Evolutionary conservation across 2,888 invertebrate species (phyloP), one percentile per base, ranked within the genome.

Genomic region (Drosophila rellima): DNA sequence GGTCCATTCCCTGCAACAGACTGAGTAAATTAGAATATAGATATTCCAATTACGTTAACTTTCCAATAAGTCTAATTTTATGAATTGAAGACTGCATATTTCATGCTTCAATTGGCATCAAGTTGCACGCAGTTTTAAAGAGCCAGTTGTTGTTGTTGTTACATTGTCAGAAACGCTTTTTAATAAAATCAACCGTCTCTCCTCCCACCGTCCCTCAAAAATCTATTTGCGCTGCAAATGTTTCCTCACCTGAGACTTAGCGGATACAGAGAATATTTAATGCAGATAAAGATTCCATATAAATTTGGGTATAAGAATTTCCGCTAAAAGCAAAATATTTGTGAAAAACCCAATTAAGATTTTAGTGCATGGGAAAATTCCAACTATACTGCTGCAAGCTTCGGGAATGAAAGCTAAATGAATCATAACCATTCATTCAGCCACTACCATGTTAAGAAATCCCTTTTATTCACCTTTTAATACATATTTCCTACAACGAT

Each of bases 221-320:
- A 82, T 79, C 80, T 74, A 70, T 68, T 73, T 70, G 77, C 52
- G 77, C 65, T 79, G 70, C 74, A 78, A 80, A 75, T 66, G 69
- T 65, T 72, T 75, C 71, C 69, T 50, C 64, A 44, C 50, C 57
- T 61, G 59, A 50, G 62, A 71, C 20, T 66, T 52, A 42, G 45
- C 45, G 44, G 23, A 44, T 37, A 45, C 44, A 15, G 20, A 29
- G 13, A 39, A n/a, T 37, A 48, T 23, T n/a, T 23, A 17, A 82
- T 84, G 80, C 76, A 23, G 23, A 4, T 23, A 5, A 6, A 6
- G 7, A 6, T 23, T 23, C 6, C 23, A 4, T n/a, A n/a, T n/a
- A n/a, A n/a, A n/a, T n/a, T n/a, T n/a, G n/a, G n/a, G n/a, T n/a
- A n/a, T n/a, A n/a, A n/a, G n/a, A n/a, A n/a, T n/a, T n/a, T n/a